Percentiles rank a stretch among this genome's conserved stretches.
phyloP scores from a whole-genome alignment of 1,140 invertebrate genomes.

The Meloidogyne chitwoodi region DNA sequence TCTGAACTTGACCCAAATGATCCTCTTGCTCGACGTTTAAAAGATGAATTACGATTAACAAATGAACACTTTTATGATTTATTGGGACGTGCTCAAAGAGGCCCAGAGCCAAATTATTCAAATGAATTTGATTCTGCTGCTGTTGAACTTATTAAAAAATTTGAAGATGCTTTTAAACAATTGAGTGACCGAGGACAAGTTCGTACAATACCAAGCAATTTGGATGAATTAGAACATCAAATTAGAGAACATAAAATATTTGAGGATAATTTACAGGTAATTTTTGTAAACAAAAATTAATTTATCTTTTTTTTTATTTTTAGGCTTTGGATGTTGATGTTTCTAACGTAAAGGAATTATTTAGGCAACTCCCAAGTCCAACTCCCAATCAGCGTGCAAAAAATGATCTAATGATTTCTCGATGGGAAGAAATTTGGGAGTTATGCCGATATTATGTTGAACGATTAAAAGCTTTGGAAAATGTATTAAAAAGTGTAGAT shows the following conservation, averaged over 20 bases:
- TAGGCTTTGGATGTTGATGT: conserved; percentile 72
- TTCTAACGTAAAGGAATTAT: conserved; percentile 63
- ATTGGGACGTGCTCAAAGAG: conserved; percentile 70
- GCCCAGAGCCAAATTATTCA: conserved; percentile 76
- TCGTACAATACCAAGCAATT: conserved; percentile 75
- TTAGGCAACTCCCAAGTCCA: conserved; percentile 66
- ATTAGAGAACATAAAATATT: conserved; percentile 77
- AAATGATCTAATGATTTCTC: conserved; percentile 75
- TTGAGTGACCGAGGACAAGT: conserved; percentile 76
- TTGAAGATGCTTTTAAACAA: conserved; percentile 79
- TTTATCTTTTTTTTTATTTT: background rate
- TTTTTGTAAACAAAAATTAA: background rate
- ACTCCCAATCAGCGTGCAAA: conserved; percentile 83
- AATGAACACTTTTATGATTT: conserved; percentile 91
- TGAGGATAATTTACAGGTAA: conserved; percentile 62
- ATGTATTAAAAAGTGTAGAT: conserved; percentile 79
- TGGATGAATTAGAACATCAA: conserved; percentile 78
- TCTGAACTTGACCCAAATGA: conserved; percentile 87
- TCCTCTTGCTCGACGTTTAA: conserved; percentile 78
- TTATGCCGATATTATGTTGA: conserved; percentile 81
- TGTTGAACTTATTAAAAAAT: conserved; percentile 72
- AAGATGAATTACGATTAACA: conserved; percentile 87
- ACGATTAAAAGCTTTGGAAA: conserved; percentile 81
- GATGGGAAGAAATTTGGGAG: conserved; percentile 85
- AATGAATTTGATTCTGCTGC: conserved; percentile 80